phyloP scores from a whole-genome alignment of 1,140 invertebrate species.

The Asobara japonica region DNA sequence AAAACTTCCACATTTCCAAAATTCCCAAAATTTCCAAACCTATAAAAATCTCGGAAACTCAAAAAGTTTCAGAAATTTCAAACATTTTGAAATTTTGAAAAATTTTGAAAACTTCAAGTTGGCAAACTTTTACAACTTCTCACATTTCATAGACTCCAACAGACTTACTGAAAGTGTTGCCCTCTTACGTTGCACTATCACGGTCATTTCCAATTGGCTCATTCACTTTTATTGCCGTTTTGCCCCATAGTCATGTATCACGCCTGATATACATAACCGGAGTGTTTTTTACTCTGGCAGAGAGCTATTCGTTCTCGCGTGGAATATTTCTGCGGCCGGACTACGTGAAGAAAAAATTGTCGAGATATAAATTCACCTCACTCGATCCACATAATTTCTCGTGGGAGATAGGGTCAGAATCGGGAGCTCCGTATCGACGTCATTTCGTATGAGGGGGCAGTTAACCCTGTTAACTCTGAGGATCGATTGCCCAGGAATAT shows the following conservation, averaged over 20 bases:
- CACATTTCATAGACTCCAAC: too few species aligned
- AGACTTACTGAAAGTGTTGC: too few species aligned
- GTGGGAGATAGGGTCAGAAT: neutral
- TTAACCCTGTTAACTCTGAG: slow-evolving; percentile 51
- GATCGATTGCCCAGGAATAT: neutral
- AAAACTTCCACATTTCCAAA: too few species aligned
- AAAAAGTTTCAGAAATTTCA: too few species aligned
- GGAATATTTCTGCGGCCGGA: neutral
- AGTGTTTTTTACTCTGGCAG: neutral
- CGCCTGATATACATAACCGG: neutral
- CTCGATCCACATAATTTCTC: slow-evolving; percentile 11
- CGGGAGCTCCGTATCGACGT: slow-evolving; percentile 17
- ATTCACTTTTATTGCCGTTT: neutral
- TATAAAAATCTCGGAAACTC: too few species aligned
- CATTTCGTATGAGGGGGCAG: slow-evolving; percentile 40
- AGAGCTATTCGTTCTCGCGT: neutral
- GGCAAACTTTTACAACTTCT: too few species aligned
- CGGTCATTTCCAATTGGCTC: neutral
- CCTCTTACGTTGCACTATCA: too few species aligned
- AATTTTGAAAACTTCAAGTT: too few species aligned
- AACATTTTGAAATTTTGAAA: too few species aligned
- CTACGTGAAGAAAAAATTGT: slow-evolving; percentile 9
- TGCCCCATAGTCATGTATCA: neutral
- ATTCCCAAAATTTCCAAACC: too few species aligned
- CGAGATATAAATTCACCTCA: slow-evolving; percentile 9